A percentile compares a stretch with the other conserved stretches of the same genome.
Evolutionary conservation across 2,888 invertebrate genomes (phyloP).

Genomic region (Colletes collaris): DNA sequence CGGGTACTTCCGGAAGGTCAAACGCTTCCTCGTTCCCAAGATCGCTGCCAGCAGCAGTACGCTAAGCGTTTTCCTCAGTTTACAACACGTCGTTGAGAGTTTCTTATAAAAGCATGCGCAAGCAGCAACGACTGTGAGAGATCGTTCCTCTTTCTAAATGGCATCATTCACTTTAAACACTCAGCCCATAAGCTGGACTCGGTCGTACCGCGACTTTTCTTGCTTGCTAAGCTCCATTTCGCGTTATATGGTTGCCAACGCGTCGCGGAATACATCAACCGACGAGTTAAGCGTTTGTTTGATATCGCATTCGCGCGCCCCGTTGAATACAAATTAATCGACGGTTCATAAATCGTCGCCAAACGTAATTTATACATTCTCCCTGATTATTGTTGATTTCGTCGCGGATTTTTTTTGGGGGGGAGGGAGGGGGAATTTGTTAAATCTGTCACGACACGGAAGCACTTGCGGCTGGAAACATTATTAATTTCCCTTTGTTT

Average conservation of each 20-base stretch:
- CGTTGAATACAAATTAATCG: background rate
- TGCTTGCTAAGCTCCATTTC: slow-evolving; percentile 10
- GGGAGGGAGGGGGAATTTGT: background rate
- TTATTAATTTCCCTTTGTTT: background rate
- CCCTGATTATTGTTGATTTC: too few species aligned
- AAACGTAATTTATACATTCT: background rate
- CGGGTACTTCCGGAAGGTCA: too few species aligned
- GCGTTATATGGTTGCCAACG: background rate
- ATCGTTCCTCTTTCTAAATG: slow-evolving; percentile 36
- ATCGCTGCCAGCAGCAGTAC: slow-evolving; percentile 6
- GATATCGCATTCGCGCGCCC: background rate
- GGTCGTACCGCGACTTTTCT: background rate
- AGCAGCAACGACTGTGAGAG: slow-evolving; percentile 23
- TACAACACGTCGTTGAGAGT: slow-evolving; percentile 20
- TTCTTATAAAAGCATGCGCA: slow-evolving; percentile 49
- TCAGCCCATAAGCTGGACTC: slow-evolving; percentile 21
- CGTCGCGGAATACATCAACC: background rate
- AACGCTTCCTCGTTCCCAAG: too few species aligned
- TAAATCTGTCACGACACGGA: background rate
- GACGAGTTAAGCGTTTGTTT: background rate
- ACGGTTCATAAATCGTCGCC: background rate
- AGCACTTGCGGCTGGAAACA: background rate
- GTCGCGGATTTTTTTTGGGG: too few species aligned
- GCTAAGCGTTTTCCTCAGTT: slow-evolving; percentile 36
- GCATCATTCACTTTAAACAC: slow-evolving; percentile 39